These are phyloP conservation scores for Troides aeacus DNA, from an alignment of 2,888 invertebrate species.

Conservation along the genomic window DNA sequence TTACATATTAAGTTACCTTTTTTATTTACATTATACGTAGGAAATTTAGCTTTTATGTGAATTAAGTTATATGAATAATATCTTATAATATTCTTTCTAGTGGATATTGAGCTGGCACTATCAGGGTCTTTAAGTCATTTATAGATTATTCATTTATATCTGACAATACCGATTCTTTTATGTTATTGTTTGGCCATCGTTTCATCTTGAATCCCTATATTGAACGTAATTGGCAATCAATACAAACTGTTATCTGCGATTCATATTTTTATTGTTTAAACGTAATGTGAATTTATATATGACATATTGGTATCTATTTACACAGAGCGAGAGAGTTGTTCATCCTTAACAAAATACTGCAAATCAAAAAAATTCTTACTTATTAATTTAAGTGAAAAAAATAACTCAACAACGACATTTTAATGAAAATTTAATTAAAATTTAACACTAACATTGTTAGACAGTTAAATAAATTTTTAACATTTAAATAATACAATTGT, in stretches of 20 bases:
- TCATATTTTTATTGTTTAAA: conserved; percentile 16
- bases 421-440: too few species aligned
- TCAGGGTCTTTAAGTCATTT: conserved; percentile 74
- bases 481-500: too few species aligned
- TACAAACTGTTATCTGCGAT: conserved; percentile 44
- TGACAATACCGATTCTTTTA: conserved; percentile 71
- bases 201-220: conserved; percentile 60
- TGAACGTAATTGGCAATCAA: conserved; percentile 66
- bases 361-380: too few species aligned
- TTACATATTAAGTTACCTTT: too few species aligned
- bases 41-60: too few species aligned
- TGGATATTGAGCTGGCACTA: conserved; percentile 40
- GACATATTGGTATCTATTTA: not conserved
- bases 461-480: too few species aligned
- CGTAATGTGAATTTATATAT: conserved; percentile 4
- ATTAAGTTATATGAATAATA: too few species aligned
- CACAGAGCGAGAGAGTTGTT: not conserved
- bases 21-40: too few species aligned
- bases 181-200: conserved; percentile 70
- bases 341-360: not conserved
- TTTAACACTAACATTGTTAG: too few species aligned
- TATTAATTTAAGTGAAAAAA: too few species aligned
- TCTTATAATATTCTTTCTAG: conserved; percentile 46
- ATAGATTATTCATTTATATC: conserved; percentile 79
- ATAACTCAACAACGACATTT: too few species aligned